phyloP scores from a whole-genome alignment of 2,113 vertebrate species.

The Casuarius casuarius region DNA sequence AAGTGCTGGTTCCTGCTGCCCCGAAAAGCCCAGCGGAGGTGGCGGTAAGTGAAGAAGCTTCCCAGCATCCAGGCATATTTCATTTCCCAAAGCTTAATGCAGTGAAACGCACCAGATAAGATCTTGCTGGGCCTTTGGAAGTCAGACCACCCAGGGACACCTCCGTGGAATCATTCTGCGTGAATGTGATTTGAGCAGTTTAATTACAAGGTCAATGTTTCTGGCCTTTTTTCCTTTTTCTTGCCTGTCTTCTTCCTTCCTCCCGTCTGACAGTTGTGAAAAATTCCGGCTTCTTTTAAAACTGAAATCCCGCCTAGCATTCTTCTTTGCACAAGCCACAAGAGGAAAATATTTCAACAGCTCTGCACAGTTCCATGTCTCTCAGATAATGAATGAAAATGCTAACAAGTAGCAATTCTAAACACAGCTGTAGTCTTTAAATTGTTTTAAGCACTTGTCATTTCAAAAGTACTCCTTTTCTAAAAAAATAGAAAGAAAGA shows the following conservation, averaged over 20 bases:
- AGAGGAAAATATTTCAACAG: not conserved
- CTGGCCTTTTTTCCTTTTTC: not conserved
- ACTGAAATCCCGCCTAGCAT: not conserved
- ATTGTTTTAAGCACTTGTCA: not conserved
- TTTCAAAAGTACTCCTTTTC: not conserved
- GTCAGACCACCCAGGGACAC: slow-evolving; percentile 3
- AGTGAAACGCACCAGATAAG: not conserved
- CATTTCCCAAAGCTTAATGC: not conserved
- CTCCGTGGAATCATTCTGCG: not conserved
- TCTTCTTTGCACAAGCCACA: not conserved
- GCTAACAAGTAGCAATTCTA: not conserved
- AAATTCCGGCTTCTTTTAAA: not conserved
- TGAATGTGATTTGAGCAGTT: not conserved
- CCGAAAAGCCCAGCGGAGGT: not conserved
- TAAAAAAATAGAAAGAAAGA: not conserved
- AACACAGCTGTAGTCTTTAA: not conserved
- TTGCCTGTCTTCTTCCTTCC: not conserved
- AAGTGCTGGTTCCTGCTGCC: rapidly evolving
- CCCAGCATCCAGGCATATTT: not conserved
- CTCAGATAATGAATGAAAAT: not conserved
- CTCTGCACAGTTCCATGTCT: not conserved
- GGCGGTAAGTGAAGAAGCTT: not conserved
- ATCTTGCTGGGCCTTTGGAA: not conserved
- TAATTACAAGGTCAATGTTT: not conserved
- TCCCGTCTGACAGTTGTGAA: not conserved